These are phyloP conservation scores for Eustalomyia histrio DNA, from an alignment of 2,888 invertebrate species.

Conservation along the genomic window DNA sequence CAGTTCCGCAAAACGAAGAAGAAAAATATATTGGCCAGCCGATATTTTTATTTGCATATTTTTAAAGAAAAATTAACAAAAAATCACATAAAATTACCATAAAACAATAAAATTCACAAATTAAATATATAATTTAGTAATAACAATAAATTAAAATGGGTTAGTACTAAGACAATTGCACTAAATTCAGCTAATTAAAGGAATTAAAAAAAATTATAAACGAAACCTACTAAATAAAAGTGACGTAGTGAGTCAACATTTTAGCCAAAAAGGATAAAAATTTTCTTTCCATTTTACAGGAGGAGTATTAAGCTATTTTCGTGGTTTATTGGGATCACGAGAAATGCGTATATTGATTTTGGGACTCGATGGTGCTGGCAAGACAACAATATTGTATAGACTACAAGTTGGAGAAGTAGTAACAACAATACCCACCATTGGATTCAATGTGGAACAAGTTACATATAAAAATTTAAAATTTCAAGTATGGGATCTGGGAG, in stretches of 20 bases:
- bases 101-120: conserved; percentile 9
- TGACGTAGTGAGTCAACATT: conserved; percentile 60
- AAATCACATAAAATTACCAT: conserved; percentile 24
- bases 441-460: conserved; percentile 99
- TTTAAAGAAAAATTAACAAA: conserved; percentile 61
- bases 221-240: conserved; percentile 29
- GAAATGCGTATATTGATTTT: conserved; percentile 99
- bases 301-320: conserved; percentile 97
- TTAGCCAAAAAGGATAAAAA: conserved; percentile 40
- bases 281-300: conserved; percentile 81
- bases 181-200: neutral
- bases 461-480: conserved; percentile 99
- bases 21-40: conserved; percentile 50
- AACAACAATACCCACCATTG: conserved; percentile 98
- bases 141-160: conserved; percentile 42
- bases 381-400: conserved; percentile 98
- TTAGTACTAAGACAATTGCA: conserved; percentile 29
- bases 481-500: conserved; percentile 99
- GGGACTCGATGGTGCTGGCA: conserved; percentile 98
- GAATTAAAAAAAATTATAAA: neutral
- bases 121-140: conserved; percentile 14
- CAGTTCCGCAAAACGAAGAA: conserved; percentile 45
- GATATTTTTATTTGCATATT: conserved; percentile 65
- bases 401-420: conserved; percentile 99
- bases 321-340: conserved; percentile 95